Base-by-base conservation (phyloP, 2,113 vertebrate species). In the Cardinalis cardinalis region DNA sequence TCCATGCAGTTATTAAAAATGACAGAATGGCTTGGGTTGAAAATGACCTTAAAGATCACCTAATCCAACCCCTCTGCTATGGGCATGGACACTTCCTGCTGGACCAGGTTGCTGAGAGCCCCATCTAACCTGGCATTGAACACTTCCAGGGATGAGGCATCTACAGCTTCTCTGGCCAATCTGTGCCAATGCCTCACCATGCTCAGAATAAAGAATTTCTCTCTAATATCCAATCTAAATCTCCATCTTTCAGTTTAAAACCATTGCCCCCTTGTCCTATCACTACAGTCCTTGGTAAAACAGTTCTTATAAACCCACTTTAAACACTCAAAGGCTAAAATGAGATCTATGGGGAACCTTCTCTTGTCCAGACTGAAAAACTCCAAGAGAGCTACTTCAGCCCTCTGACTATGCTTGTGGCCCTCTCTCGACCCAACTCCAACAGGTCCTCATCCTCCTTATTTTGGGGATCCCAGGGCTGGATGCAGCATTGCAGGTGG, bases 211-310 rank as follows among this genome's bases (percentile, higher is more conserved):
- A 52, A 38, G 15, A 48, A 52, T 5, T 78, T 71, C 24, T 49
- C 16, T 31, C 10, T 18, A 24, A 40, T 34, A 74, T 1, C 10
- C 4, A 18, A 18, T 23, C 24, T 49, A 29, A 78, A 38, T 52
- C 9, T 56, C 11, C 18, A 6, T 19, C 26, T 74, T 46, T 48
- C 14, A 40, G 21, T 44, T 89, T 41, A 41, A 76, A 79, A 41
- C 4, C 9, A 25, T 13, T 76, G 1, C 1, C 4, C 4, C 5
- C 23, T 49, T 49, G 8, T 44, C 12, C 12, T 40, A 9, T 49
- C 34, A 15, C 63, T 44, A 24, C 9, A 41, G 11, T 12, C 11
- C 36, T 38, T 36, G 6, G 11, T 68, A 58, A 75, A 44, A 32
- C 25, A 3, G 8, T 20, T 15, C 31, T 36, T 8, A 10, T 2